A percentile compares a stretch with the other conserved stretches of the same genome.
Evolutionary conservation across 1,140 invertebrate genomes (phyloP).

Genomic region (Aphelenchoides besseyi): DNA sequence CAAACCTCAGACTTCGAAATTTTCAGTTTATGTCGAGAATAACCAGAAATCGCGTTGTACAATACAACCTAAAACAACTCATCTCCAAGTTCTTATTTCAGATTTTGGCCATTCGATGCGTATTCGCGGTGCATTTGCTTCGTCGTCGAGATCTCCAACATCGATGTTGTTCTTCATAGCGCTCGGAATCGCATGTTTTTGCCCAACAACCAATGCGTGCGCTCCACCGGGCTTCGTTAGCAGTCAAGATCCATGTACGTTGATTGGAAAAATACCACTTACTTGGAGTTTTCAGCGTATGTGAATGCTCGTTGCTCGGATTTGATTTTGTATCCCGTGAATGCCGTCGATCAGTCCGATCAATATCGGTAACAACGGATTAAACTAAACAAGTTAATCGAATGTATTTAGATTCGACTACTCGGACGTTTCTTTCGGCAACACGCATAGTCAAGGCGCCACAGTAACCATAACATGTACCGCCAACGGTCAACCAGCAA

Average conservation of each 20-base stretch:
- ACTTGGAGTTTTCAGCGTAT: conserved; percentile 44
- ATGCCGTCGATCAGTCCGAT: conserved; percentile 61
- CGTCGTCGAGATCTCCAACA: not conserved
- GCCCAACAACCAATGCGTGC: conserved; percentile 20
- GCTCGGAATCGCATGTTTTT: no score
- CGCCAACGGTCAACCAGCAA: conserved; percentile 60
- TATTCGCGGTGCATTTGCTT: not conserved
- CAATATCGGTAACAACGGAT: conserved; percentile 48
- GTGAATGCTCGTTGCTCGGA: conserved; percentile 59
- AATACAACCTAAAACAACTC: not conserved
- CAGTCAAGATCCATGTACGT: conserved; percentile 49
- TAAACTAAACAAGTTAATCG: not conserved
- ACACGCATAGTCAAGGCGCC: conserved; percentile 59
- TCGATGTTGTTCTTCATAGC: no score
- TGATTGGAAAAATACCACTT: not conserved
- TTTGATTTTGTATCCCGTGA: conserved; percentile 60
- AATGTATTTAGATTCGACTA: conserved; percentile 57
- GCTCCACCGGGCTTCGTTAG: conserved; percentile 50
- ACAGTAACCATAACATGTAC: conserved; percentile 62
- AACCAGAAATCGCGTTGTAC: not conserved
- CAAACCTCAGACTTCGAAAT: not conserved
- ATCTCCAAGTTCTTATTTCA: no score
- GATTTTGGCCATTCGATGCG: no score
- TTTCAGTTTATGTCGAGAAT: not conserved
- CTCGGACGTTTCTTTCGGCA: conserved; percentile 58